Conservation (phyloP, 1,140 invertebrate genomes). For the Leptinotarsa defecta region DNA sequence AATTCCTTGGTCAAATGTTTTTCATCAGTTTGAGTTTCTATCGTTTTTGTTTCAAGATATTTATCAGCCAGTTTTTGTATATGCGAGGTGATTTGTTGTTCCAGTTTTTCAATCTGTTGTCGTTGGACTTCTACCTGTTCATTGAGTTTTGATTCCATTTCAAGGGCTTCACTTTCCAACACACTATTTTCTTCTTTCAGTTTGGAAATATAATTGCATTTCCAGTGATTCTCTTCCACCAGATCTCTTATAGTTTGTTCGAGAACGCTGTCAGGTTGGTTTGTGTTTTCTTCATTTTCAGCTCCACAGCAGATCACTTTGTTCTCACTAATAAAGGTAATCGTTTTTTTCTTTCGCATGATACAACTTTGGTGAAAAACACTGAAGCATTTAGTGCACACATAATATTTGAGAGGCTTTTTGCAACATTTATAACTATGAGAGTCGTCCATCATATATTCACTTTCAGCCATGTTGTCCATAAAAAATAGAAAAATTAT, state of each 20-base stretch:
- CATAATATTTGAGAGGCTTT: constrained; percentile 1
- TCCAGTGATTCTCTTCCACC: background rate
- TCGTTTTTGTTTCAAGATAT: background rate
- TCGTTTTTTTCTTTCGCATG: background rate
- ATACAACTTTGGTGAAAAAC: background rate
- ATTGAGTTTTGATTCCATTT: constrained; percentile 16
- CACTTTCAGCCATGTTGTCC: background rate
- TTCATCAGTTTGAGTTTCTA: background rate
- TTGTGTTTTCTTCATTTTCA: background rate
- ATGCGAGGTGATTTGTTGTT: background rate
- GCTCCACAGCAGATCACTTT: background rate
- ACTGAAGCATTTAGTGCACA: background rate
- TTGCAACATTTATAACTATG: background rate
- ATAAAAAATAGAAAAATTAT: too few species aligned
- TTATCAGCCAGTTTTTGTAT: background rate
- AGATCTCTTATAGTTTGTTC: constrained; percentile 3
- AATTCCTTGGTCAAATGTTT: background rate
- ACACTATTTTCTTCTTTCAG: constrained; percentile 19
- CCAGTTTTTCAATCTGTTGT: background rate
- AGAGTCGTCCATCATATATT: background rate
- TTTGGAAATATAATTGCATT: constrained; percentile 19
- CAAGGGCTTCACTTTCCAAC: constrained; percentile 17
- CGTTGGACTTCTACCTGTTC: background rate
- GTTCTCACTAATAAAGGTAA: background rate
- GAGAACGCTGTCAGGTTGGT: background rate